These are phyloP conservation scores for Embidobia sp. DNA, from an alignment of 2,888 invertebrate species.

Conservation along the genomic window DNA sequence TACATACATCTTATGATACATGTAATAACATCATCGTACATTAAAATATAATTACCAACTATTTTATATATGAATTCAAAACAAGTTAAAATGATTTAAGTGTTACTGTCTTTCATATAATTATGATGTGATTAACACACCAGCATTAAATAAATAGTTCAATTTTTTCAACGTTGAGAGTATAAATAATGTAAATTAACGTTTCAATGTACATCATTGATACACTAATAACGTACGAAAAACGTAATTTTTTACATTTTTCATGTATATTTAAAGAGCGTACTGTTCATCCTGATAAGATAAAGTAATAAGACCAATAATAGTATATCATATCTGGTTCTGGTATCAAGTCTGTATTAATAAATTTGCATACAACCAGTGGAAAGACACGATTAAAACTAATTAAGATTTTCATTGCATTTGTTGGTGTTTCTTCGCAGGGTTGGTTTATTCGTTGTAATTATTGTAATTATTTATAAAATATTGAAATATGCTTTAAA, in stretches of 20 bases:
- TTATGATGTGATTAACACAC: not conserved
- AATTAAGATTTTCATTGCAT: no score
- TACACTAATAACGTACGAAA: no score
- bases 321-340: slow-evolving; percentile 20
- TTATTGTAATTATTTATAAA: no score
- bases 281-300: slow-evolving; percentile 7
- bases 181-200: no score
- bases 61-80: slow-evolving; percentile 9
- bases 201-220: no score
- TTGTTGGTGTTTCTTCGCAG: no score
- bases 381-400: no score
- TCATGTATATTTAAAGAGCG: slow-evolving; percentile 4
- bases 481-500: no score
- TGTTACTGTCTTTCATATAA: slow-evolving; percentile 6
- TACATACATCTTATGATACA: slow-evolving; percentile 22
- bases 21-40: slow-evolving; percentile 17
- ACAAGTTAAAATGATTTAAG: slow-evolving; percentile 15
- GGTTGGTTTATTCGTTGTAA: no score
- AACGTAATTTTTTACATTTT: slow-evolving; percentile 1
- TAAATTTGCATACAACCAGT: slow-evolving; percentile 20
- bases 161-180: not conserved
- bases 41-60: slow-evolving; percentile 13
- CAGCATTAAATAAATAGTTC: not conserved
- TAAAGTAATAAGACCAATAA: slow-evolving; percentile 23
- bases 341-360: slow-evolving; percentile 3